phyloP scores from a whole-genome alignment of 1,140 invertebrate species.

The Akabosia matsudoensis region DNA sequence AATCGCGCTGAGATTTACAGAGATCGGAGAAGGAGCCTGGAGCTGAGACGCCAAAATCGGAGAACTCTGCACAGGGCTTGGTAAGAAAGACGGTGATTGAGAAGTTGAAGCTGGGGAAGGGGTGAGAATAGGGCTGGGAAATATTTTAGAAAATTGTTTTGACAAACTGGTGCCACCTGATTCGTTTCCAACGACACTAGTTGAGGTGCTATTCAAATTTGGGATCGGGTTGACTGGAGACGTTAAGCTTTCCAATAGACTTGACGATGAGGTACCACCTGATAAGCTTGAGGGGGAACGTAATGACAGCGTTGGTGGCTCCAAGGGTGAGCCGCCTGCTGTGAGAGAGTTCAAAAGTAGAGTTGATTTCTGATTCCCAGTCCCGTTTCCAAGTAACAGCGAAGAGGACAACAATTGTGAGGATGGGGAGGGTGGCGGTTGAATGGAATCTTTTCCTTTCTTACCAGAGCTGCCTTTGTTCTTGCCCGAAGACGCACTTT shows the following conservation, averaged over 20 bases:
- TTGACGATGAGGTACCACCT: not conserved
- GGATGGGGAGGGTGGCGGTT: not conserved
- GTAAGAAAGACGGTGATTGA: slow-evolving; percentile 1
- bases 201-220: not conserved
- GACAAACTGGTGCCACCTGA: not conserved
- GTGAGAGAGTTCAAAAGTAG: not conserved
- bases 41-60: slow-evolving; percentile 45
- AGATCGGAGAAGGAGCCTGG: slow-evolving; percentile 35
- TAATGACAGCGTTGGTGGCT: not conserved
- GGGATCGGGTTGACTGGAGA: not conserved
- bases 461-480: not conserved
- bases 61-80: slow-evolving; percentile 38
- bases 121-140: slow-evolving; percentile 29
- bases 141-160: slow-evolving; percentile 36
- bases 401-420: not conserved
- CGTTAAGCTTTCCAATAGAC: slow-evolving; percentile 9
- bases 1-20: slow-evolving; percentile 22
- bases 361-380: not conserved
- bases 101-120: not conserved
- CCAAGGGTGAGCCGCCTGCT: not conserved
- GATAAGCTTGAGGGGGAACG: not conserved
- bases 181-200: not conserved
- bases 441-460: not conserved
- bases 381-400: not conserved
- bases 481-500: slow-evolving; percentile 1